Percentiles rank a stretch among this genome's conserved stretches.
These are phyloP conservation scores for Coluber constrictor DNA, from an alignment of 2,797 vertebrate species.

Conservation along the genomic window DNA sequence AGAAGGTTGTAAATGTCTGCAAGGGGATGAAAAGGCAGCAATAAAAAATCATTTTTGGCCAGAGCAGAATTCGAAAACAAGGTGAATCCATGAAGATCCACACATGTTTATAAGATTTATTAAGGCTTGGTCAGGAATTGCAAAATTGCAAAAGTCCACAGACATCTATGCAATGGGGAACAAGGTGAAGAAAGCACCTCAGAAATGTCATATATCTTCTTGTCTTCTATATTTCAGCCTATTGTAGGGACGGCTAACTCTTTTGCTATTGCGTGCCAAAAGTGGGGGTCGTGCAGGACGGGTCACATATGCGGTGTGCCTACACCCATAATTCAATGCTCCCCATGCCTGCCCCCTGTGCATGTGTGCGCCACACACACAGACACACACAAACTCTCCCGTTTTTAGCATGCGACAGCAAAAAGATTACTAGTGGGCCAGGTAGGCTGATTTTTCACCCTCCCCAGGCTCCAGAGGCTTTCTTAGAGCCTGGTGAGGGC, in stretches of 20 bases:
- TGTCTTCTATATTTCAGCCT: slow-evolving; percentile 36
- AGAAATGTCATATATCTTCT: neutral
- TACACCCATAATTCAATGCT: too few relatives aligned
- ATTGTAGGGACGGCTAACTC: neutral
- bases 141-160: neutral
- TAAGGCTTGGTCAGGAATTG: neutral
- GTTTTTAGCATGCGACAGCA: too few relatives aligned
- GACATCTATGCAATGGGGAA: neutral
- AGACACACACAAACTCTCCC: too few relatives aligned
- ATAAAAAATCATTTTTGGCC: neutral
- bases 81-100: neutral
- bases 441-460: too few relatives aligned
- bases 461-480: too few relatives aligned
- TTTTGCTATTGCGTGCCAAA: too few relatives aligned
- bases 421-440: too few relatives aligned
- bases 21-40: neutral
- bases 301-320: too few relatives aligned
- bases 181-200: slow-evolving; percentile 47
- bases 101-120: neutral
- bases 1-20: neutral
- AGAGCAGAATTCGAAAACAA: neutral
- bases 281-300: too few relatives aligned
- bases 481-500: too few relatives aligned
- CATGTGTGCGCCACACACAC: too few relatives aligned
- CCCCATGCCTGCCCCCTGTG: too few relatives aligned